Evolutionary conservation across 2,888 invertebrate species (phyloP).

Genomic region (Copidosoma aretas): DNA sequence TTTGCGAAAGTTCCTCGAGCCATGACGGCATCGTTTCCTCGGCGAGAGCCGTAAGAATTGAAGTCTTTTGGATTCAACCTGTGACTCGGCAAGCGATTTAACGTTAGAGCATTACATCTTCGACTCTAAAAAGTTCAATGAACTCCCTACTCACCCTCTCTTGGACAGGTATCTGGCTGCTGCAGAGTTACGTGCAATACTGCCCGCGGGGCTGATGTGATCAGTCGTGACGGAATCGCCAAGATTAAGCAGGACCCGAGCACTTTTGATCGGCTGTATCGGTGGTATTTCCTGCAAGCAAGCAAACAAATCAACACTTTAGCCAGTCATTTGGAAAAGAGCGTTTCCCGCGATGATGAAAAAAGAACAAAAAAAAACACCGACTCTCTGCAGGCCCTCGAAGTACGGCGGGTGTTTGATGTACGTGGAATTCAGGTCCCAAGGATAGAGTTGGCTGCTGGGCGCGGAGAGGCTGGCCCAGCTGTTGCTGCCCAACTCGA

Average conservation of each 20-base stretch:
- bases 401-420: constrained; percentile 98
- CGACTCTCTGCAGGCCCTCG: constrained; percentile 74
- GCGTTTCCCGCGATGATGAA: too few relatives aligned
- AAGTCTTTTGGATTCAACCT: constrained; percentile 91
- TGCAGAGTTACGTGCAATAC: constrained; percentile 93
- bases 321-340: too few relatives aligned
- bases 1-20: constrained; percentile 98
- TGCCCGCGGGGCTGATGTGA: constrained; percentile 98
- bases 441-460: constrained; percentile 84
- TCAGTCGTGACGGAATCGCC: constrained; percentile 99
- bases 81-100: constrained; percentile 40
- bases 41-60: constrained; percentile 96
- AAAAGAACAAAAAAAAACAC: too few relatives aligned
- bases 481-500: constrained; percentile 81
- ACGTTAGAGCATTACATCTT: too few relatives aligned
- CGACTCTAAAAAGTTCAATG: constrained; percentile 5
- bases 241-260: constrained; percentile 83
- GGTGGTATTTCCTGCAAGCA: constrained; percentile 69
- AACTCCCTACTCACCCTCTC: constrained; percentile 68
- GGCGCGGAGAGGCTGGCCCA: constrained; percentile 88
- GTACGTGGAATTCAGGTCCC: constrained; percentile 90
- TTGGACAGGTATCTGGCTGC: constrained; percentile 83
- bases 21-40: constrained; percentile 98
- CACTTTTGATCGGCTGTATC: constrained; percentile 71
- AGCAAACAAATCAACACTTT: constrained; percentile 4